Evolutionary conservation across 2,113 vertebrate genomes (phyloP), one percentile per base, ranked within the genome.

Genomic region (Falcunculus frontatus): DNA sequence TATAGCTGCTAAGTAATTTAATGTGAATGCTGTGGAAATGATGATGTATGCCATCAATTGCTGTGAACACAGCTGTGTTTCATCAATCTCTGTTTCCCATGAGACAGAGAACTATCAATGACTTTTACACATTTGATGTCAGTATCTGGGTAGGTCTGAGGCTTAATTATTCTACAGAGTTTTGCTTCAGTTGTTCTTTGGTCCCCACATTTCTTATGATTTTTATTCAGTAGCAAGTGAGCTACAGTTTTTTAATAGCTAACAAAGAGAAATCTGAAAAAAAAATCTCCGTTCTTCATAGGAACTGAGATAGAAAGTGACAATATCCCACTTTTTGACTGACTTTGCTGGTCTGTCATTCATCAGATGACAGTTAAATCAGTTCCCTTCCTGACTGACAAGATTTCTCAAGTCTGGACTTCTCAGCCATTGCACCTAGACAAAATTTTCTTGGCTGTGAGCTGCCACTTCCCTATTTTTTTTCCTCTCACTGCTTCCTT

Each of bases 31-130:
- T 91, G 79, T 94, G 84, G 82, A 89, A 82, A 96, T 78, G 63
- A 67, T 96, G 93, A 95, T 95, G 79, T 85, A 91, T 81, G 63
- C 68, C 88, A 93, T 93, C 85, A 87, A 52, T 93, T 69, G 72
- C 94, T 92, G 93, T 92, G 86, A 96, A 89, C 87, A 92, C 96
- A 98, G 93, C 89, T 97, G 96, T 90, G 89, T 94, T 94, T 96
- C 84, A 95, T 97, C 92, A 95, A 27, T 95, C 85, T 96, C 81
- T 93, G 59, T 86, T 97, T 89, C 79, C 84, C 80, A 79, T 78
- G 82, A 92, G 85, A 83, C 76, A 50, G 76, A 90, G 72, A 94
- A 64, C 75, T 78, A 91, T 96, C 93, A 84, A 79, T 93, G 87
- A 53, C 82, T 96, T 78, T 75, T 93, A 65, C 37, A 88, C 65